Conservation (phyloP, 2,888 invertebrate species). For the Acleris sparsana region DNA sequence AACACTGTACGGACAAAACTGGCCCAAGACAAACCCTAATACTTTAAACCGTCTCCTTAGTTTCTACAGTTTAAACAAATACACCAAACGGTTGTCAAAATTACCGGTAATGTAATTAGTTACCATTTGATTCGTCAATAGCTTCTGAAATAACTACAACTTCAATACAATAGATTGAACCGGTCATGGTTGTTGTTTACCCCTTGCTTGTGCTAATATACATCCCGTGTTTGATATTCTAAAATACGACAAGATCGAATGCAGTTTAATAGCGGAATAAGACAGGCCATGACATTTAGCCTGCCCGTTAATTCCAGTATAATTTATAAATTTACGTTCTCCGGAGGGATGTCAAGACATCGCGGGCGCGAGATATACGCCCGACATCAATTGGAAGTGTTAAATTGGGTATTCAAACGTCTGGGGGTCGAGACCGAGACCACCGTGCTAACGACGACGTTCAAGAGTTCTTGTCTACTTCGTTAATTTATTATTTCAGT, state of each 20-base stretch:
- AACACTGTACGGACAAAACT: not conserved
- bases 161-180: too few species aligned
- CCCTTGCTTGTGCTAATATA: too few species aligned
- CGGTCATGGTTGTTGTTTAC: too few species aligned
- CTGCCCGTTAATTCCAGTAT: constrained; percentile 4
- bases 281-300: not conserved
- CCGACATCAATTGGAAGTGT: constrained; percentile 50
- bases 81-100: too few species aligned
- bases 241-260: not conserved
- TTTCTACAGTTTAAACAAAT: too few species aligned
- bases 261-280: not conserved
- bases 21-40: too few species aligned
- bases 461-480: constrained; percentile 69
- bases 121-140: too few species aligned
- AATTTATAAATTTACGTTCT: constrained; percentile 21
- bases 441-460: constrained; percentile 70
- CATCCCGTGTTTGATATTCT: too few species aligned
- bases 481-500: constrained; percentile 81
- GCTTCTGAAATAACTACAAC: too few species aligned
- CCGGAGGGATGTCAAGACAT: constrained; percentile 20
- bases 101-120: too few species aligned
- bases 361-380: constrained; percentile 24
- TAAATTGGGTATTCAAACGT: constrained; percentile 54
- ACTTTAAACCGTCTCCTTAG: too few species aligned
- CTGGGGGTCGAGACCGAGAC: constrained; percentile 60